Conservation (phyloP, 2,888 invertebrate species). For the Spicauda simplicius region DNA sequence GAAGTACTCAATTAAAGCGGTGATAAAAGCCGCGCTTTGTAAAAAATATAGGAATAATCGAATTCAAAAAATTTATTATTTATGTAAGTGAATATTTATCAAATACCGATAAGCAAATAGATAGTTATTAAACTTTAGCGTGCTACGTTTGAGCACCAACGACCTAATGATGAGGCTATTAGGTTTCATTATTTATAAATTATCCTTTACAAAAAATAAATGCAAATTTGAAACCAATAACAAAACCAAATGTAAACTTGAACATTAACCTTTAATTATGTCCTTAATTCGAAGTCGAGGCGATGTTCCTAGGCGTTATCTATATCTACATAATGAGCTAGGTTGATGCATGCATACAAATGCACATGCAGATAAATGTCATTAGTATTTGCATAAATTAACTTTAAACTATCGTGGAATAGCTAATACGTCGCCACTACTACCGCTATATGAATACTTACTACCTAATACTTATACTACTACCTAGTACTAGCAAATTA, state of each 20-base stretch:
- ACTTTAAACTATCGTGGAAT: background rate
- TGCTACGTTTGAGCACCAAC: background rate
- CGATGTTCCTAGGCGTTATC: background rate
- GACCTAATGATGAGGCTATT: constrained; percentile 8
- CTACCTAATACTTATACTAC: no score
- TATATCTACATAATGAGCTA: background rate
- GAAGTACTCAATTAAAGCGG: no score
- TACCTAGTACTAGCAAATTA: no score
- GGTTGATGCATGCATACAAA: constrained; percentile 5
- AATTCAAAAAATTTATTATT: no score
- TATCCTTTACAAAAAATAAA: constrained; percentile 5
- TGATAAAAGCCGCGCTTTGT: no score
- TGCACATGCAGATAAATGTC: constrained; percentile 2
- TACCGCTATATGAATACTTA: no score
- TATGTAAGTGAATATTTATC: no score
- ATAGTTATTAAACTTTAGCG: no score
- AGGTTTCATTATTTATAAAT: constrained; percentile 19
- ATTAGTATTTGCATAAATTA: constrained; percentile 1
- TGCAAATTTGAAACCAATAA: constrained; percentile 14
- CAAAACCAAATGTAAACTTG: constrained; percentile 21
- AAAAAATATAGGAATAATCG: no score
- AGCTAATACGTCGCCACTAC: background rate
- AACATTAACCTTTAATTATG: constrained; percentile 21
- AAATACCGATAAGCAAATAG: no score
- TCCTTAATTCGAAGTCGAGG: background rate